phyloP scores from a whole-genome alignment of 92 coral and sea anemone genomes.

The Pocillopora meandrina region DNA sequence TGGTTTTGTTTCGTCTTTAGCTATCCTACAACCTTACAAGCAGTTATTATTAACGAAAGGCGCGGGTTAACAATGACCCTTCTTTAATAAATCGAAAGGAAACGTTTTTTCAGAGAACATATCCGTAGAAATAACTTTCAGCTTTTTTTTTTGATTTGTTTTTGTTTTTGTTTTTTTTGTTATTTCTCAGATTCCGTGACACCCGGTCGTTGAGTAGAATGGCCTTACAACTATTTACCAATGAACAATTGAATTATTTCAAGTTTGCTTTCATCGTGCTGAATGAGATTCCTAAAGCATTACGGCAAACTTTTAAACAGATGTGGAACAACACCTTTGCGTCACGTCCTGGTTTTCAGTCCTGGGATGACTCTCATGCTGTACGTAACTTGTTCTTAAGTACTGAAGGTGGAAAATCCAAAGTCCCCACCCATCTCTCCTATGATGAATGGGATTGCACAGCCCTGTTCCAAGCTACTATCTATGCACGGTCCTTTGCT shows the following conservation, averaged over 20 bases:
- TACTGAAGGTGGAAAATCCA: slow-evolving; percentile 9
- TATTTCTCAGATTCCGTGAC: neutral
- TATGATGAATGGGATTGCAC: slow-evolving; percentile 45
- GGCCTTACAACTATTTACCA: neutral
- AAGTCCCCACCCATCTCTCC: slow-evolving; percentile 16
- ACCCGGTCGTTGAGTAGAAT: neutral
- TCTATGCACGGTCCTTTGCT: slow-evolving; percentile 26
- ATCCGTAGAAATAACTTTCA: no score
- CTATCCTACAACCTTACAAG: no score
- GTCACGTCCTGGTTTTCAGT: slow-evolving; percentile 31
- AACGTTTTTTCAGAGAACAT: no score
- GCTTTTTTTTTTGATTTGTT: no score
- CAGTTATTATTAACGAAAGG: no score
- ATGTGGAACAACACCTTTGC: slow-evolving; percentile 57
- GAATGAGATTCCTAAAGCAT: slow-evolving; percentile 52
- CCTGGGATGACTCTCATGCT: slow-evolving; percentile 59
- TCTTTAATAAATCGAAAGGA: no score
- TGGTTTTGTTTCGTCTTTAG: no score
- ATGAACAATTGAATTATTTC: slow-evolving; percentile 16
- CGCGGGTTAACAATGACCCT: no score
- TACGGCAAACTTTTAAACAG: slow-evolving; percentile 48
- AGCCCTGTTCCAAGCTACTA: slow-evolving; percentile 40
- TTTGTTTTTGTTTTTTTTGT: no score
- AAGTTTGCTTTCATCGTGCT: slow-evolving; percentile 38
- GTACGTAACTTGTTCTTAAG: slow-evolving; percentile 40